Percentiles rank a stretch among this genome's conserved stretches.
Evolutionary conservation across 2,113 vertebrate species (phyloP).

Genomic region (Pterocles burchelli): DNA sequence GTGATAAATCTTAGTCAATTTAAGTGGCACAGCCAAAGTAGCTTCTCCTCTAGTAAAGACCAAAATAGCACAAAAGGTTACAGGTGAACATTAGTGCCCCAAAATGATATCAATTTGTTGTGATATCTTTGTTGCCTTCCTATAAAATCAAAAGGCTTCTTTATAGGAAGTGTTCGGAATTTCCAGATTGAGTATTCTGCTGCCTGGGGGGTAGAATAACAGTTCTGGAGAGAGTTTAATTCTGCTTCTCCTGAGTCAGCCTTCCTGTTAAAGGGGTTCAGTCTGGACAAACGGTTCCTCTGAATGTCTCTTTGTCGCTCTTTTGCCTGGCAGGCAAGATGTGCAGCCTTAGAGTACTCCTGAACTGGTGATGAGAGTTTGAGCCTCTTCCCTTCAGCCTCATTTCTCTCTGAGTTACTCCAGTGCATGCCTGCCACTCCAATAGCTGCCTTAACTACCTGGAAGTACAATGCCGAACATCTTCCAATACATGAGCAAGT

Average conservation of each 20-base stretch:
- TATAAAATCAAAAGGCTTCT: neutral
- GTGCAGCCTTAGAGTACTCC: neutral
- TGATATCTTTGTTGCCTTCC: neutral
- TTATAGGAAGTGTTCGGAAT: neutral
- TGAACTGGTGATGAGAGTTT: neutral
- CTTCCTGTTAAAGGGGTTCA: neutral
- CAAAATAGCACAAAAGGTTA: neutral
- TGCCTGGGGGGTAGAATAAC: neutral
- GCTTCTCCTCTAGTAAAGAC: neutral
- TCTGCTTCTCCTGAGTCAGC: neutral
- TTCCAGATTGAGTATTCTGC: neutral
- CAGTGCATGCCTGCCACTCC: neutral
- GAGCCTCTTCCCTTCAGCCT: neutral
- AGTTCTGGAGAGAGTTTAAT: neutral
- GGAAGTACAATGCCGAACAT: neutral
- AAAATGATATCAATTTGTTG: neutral
- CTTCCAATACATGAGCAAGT: neutral
- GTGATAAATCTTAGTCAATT: conserved; percentile 30
- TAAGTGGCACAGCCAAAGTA: neutral
- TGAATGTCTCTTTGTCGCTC: neutral
- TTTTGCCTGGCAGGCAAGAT: neutral
- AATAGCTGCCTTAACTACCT: neutral
- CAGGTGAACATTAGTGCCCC: neutral
- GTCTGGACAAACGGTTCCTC: neutral
- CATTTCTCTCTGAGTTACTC: neutral